A percentile compares a stretch with the other conserved stretches of the same genome.
Conservation (phyloP, 2,888 invertebrate species). For the Clistopyga incitator region DNA sequence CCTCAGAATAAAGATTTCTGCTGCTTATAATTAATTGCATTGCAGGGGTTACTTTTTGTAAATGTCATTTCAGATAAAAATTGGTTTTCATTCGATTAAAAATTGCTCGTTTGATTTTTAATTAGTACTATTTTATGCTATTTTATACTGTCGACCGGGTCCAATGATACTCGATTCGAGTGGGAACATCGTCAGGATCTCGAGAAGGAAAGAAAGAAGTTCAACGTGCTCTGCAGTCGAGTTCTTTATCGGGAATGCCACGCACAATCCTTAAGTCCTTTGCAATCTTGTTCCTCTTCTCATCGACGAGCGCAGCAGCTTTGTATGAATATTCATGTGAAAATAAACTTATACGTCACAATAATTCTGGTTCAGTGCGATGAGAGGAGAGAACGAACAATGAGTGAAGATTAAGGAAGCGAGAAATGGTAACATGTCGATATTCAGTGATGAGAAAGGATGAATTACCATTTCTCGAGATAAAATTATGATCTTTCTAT, state of each 20-base stretch:
- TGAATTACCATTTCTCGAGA: neutral
- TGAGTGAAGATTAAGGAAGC: neutral
- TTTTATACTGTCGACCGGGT: neutral
- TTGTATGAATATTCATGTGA: slow-evolving; percentile 78
- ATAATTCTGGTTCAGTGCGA: slow-evolving; percentile 57
- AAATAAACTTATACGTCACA: slow-evolving; percentile 74
- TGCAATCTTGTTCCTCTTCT: slow-evolving; percentile 4
- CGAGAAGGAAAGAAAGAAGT: slow-evolving; percentile 26
- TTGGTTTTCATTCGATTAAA: neutral
- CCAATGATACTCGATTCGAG: slow-evolving; percentile 11
- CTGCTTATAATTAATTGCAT: neutral
- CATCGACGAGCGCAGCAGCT: neutral
- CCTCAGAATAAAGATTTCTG: too few relatives aligned
- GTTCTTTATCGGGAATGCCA: slow-evolving; percentile 35
- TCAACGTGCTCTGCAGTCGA: slow-evolving; percentile 28
- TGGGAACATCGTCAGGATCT: slow-evolving; percentile 1
- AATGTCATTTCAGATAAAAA: neutral
- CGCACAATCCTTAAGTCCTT: slow-evolving; percentile 7
- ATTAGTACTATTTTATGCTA: neutral
- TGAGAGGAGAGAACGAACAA: neutral
- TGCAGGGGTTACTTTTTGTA: neutral
- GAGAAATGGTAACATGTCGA: neutral
- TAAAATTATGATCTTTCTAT: too few relatives aligned
- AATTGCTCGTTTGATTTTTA: neutral
- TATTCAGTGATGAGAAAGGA: neutral